phyloP scores from a whole-genome alignment of 2,113 vertebrate genomes.

The Agelaius tricolor region DNA sequence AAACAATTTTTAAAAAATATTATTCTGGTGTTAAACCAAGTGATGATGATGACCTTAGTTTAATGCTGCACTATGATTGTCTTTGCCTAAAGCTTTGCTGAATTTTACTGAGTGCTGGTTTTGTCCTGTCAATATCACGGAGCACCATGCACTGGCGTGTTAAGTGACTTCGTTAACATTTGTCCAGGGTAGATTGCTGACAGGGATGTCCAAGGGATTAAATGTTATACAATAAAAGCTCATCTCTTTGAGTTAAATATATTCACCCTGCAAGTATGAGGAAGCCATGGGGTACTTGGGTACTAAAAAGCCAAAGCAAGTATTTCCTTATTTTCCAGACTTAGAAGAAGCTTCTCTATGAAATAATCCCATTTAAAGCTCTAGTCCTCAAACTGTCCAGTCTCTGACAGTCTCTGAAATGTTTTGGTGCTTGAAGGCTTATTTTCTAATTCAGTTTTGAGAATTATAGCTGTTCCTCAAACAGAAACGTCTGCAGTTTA shows the following conservation, averaged over 20 bases:
- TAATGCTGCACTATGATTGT: not conserved
- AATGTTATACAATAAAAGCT: not conserved
- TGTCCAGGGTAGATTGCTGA: not conserved
- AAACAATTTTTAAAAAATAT: not conserved
- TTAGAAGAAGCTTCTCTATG: not conserved
- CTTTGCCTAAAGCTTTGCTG: not conserved
- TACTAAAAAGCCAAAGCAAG: not conserved
- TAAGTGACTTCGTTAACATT: rapidly evolving
- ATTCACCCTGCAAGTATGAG: not conserved
- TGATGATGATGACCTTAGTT: not conserved
- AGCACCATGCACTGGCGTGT: rapidly evolving
- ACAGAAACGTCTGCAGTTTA: not conserved
- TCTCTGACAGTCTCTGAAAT: no score
- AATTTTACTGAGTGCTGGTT: not conserved
- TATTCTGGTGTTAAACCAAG: not conserved
- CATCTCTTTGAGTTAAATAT: not conserved
- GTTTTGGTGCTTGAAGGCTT: not conserved
- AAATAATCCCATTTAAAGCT: not conserved
- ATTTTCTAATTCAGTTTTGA: not conserved
- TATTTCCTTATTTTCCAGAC: not conserved
- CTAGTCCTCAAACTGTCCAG: not conserved
- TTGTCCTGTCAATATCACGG: not conserved
- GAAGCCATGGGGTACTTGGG: not conserved
- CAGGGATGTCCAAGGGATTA: not conserved
- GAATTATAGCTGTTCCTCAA: not conserved